Conservation (phyloP, 2,797 vertebrate genomes). For the Lacerta agilis region DNA sequence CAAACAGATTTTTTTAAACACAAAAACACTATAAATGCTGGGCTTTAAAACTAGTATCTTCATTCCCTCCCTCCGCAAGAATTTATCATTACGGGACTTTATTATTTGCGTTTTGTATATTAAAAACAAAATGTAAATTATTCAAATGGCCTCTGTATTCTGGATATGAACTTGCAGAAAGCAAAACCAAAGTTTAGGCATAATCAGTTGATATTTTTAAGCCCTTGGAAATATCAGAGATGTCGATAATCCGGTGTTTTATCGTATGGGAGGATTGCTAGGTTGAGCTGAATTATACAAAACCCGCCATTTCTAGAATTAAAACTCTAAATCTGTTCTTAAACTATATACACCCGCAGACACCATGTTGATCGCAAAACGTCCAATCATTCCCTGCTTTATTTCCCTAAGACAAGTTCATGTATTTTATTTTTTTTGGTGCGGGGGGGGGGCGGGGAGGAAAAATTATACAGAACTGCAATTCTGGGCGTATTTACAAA, state of each 20-base stretch:
- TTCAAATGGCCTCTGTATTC: neutral
- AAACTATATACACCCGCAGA: neutral
- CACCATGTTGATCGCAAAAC: neutral
- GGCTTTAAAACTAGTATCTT: neutral
- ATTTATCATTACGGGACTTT: neutral
- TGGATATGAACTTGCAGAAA: neutral
- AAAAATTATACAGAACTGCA: neutral
- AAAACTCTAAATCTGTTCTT: too few relatives aligned
- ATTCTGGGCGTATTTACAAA: neutral
- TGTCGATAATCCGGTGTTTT: neutral
- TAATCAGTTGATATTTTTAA: neutral
- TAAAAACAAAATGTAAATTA: neutral
- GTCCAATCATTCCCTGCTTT: neutral
- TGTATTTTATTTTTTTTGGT: neutral
- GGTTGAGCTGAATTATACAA: neutral
- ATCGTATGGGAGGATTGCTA: neutral
- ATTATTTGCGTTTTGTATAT: neutral
- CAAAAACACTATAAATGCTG: too few relatives aligned
- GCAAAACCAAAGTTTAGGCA: neutral
- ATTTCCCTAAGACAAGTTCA: neutral
- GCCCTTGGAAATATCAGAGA: neutral
- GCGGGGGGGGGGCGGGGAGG: neutral
- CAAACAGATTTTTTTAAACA: too few relatives aligned
- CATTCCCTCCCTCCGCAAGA: neutral
- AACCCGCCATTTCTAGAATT: neutral